A percentile compares a stretch with the other conserved stretches of the same genome.
Conservation (phyloP, 1,140 invertebrate species). For the Gryon sp. region DNA sequence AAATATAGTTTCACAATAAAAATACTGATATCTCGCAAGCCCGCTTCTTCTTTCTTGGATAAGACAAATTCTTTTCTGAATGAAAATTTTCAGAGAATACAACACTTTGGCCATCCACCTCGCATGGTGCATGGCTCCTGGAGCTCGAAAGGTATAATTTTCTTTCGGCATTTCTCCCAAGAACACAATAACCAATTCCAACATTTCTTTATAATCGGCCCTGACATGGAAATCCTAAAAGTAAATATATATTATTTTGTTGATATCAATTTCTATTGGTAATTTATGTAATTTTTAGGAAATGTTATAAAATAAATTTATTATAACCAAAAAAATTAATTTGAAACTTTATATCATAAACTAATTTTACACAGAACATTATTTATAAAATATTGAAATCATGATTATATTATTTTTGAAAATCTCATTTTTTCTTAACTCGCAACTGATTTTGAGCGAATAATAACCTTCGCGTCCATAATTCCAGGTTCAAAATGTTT, state of each 20-base stretch:
- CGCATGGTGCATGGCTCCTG: constrained; percentile 71
- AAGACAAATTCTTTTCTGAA: constrained; percentile 6
- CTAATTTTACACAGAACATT: too few species aligned
- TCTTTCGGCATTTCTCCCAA: constrained; percentile 65
- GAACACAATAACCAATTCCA: constrained; percentile 72
- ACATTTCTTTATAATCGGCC: constrained; percentile 73
- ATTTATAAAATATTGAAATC: too few species aligned
- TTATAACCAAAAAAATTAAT: too few species aligned
- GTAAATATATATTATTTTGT: neutral
- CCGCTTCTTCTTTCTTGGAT: neutral
- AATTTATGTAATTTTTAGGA: too few species aligned
- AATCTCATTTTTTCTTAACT: neutral
- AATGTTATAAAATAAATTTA: too few species aligned
- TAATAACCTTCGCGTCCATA: neutral
- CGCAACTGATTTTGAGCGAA: too few species aligned
- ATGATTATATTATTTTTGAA: too few species aligned
- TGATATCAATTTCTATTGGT: neutral
- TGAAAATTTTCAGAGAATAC: constrained; percentile 71
- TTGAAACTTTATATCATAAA: too few species aligned
- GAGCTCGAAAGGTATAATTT: constrained; percentile 67
- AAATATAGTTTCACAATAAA: constrained; percentile 21
- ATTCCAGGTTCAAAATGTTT: neutral
- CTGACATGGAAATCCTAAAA: constrained; percentile 15
- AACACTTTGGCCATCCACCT: constrained; percentile 71
- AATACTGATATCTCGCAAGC: neutral